Base-by-base conservation (phyloP, 2,888 invertebrate genomes). In the Lasioglossum vierecki region DNA sequence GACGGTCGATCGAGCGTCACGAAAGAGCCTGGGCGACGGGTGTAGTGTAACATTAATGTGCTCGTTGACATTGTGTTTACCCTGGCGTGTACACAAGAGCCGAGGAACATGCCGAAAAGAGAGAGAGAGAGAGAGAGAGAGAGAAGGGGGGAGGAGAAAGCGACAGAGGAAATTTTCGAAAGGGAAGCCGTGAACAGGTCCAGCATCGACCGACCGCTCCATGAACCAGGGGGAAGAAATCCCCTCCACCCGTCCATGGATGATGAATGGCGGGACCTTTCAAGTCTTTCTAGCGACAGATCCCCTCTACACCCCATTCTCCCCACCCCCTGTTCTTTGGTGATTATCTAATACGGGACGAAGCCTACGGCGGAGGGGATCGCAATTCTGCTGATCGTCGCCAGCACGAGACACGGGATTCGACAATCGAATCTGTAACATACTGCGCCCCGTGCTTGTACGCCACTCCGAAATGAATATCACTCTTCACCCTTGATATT, bases 281-380 rank as follows among this genome's bases (percentile, higher is more conserved):
- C 92, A 93, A 93, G 92, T 91, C 88, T 90, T 89, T 84, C 84
- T 80, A 79, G 79, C 79, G 86, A 82, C 71, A 49, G 39, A 46
- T 41, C 41, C 73, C 76, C 63, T 73, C 26, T 26, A 26, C 60
- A 26, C 60, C 26, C 60, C n/a, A 22, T 9, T 6, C 63, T 70
- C 63, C 26, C 44, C 49, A 73, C 85, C 85, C 80, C 84, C 84
- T 86, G 87, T 89, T 88, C 89, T 88, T 89, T 90, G 92, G 91
- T 92, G 93, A 93, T 93, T 93, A 93, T 93, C 93, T 93, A 93
- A 93, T 93, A 91, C 91, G 60, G 60, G 88, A 89, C 76, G 75
- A 57, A 68, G 68, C 63, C 83, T 76, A 73, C 73, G 63, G 75
- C 74, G 72, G 39, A 41, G 80, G 85, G 85, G 75, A 63, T 77